Evolutionary conservation across 2,888 invertebrate species (phyloP).

Genomic region (Bombyx huttoni): DNA sequence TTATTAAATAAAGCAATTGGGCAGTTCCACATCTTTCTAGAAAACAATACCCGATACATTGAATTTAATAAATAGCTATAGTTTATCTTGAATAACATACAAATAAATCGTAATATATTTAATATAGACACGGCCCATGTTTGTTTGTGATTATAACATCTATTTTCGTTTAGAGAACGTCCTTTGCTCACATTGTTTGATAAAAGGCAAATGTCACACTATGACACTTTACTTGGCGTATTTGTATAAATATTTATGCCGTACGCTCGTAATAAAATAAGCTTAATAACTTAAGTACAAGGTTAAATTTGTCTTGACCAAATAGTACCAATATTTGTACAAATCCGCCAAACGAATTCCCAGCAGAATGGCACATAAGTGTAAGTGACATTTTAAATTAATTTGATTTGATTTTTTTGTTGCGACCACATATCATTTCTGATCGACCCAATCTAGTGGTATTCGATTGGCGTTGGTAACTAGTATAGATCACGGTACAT

Average conservation of each 20-base stretch:
- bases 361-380: too few species aligned
- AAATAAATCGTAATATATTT: conserved; percentile 1
- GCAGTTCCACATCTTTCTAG: neutral
- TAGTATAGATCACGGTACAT: too few species aligned
- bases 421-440: too few species aligned
- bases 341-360: too few species aligned
- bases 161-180: neutral
- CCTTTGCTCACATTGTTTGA: neutral
- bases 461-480: too few species aligned
- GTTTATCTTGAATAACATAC: conserved; percentile 6
- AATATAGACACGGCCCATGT: conserved; percentile 1
- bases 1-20: neutral
- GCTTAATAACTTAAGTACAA: too few species aligned
- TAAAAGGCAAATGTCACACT: neutral
- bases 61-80: conserved; percentile 2
- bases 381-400: too few species aligned
- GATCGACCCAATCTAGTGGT: too few species aligned
- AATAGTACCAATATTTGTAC: too few species aligned
- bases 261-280: too few species aligned
- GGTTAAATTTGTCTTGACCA: too few species aligned
- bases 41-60: neutral
- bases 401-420: too few species aligned
- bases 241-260: neutral
- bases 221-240: neutral
- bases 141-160: conserved; percentile 1